Percentiles rank a stretch among this genome's conserved stretches.
Conservation (phyloP, 2,113 vertebrate species). For the Porphyrio hochstetteri region DNA sequence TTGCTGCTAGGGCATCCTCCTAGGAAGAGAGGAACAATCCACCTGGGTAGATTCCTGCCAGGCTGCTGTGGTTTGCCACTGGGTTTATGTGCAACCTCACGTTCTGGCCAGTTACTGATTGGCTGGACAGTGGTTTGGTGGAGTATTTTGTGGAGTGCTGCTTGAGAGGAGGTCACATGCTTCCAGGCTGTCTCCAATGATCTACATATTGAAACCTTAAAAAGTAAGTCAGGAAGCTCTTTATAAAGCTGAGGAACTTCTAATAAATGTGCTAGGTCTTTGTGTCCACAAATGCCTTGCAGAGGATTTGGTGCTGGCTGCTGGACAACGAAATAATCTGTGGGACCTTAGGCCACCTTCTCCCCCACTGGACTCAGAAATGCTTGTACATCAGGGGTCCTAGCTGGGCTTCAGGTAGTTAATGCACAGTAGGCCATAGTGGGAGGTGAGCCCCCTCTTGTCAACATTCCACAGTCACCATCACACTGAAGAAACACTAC, state of each 20-base stretch:
- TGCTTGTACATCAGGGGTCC: rapidly evolving
- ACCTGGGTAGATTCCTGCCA: neutral
- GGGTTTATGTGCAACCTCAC: neutral
- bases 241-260: neutral
- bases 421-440: neutral
- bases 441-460: neutral
- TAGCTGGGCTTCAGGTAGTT: neutral
- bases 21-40: neutral
- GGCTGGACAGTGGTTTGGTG: neutral
- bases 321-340: neutral
- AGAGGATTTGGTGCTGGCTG: neutral
- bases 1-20: neutral
- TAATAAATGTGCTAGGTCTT: neutral
- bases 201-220: neutral
- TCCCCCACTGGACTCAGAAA: neutral
- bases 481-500: neutral
- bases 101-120: neutral
- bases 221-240: neutral
- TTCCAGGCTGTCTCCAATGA: neutral
- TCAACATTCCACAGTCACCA: neutral
- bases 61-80: neutral
- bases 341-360: neutral
- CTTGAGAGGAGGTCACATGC: neutral
- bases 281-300: neutral
- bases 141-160: neutral